Evolutionary conservation across 2,797 vertebrate species (phyloP), one percentile per base, ranked within the genome.

Genomic region (Gymnothorax reevesii): DNA sequence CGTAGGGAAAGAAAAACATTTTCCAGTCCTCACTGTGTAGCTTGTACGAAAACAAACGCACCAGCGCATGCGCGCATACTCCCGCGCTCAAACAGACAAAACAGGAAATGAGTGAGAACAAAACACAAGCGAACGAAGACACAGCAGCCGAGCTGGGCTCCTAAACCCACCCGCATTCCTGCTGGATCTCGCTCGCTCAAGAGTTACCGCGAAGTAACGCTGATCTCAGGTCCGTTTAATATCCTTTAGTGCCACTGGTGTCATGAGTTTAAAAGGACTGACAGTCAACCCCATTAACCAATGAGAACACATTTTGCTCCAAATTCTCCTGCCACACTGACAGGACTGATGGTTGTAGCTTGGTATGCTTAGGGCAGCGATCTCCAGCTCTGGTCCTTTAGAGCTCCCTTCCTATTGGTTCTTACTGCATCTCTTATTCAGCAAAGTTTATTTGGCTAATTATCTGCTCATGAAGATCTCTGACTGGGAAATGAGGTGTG

Each of bases 81-180:
- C 27, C 6, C 83, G 1, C 60, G 17, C 83, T 62, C 83, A 17
- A 62, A 49, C 57, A 84, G 83, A 64, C 83, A 84, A 84, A 84
- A 84, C 59, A 84, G 57, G 59, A 84, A 62, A 62, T 84, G 83
- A 42, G 17, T 66, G 83, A 64, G 25, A 84, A 64, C 60, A 84
- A 64, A 84, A 49, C 60, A 84, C 83, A 17, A 52, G 60, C 25
- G 27, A 33, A 20, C 33, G 52, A 52, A 66, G 20, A 83, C 3
- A 2, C n/a, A 83, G 55, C 55, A 17, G 25, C 49, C n/a, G n/a
- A 69, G 7, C 22, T n/a, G 22, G 7, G 64, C 64, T n/a, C 77
- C 52, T 6, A 1, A 3, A 7, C 25, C 69, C 33, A 22, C 2
- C 12, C 33, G 17, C 52, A n/a, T 7, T 80, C 49, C 49, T 54